Evolutionary conservation across 2,797 vertebrate genomes (phyloP), one percentile per base, ranked within the genome.

Genomic region (Sebastes taczanowskii): DNA sequence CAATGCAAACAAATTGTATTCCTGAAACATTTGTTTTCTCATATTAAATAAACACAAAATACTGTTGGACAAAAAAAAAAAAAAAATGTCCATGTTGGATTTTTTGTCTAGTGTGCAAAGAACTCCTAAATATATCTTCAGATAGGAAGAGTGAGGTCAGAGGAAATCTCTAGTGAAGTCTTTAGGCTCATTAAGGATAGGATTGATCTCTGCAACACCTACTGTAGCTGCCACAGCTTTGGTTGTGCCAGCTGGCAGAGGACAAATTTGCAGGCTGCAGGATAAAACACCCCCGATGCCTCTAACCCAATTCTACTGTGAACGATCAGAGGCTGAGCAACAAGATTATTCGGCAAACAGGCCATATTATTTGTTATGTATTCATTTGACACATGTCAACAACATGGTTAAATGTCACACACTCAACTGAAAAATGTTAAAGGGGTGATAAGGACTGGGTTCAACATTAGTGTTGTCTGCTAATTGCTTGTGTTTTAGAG

Each of bases 131-230:
- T 85, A 88, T 92, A 92, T 89, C 89, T 91, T 84, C 80, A 84
- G 84, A 83, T 88, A 74, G 90, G 84, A 77, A 89, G 86, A 88
- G 86, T 91, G 91, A 94, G 91, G 91, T 94, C 92, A 94, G 89
- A 93, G 91, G 78, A 94, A 94, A 94, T 94, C 94, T 94, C 86
- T 35, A 71, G 88, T 78, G 83, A 94, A 91, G 89, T 92, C 90
- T 86, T 95, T 90, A 94, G 93, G 85, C 90, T 94, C 82, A 90
- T 95, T 95, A 95, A 90, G 90, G 85, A 87, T 68, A 62, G 88
- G 89, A 83, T 92, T 95, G 95, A 95, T 95, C 94, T 94, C 84
- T 90, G 84, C 87, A 93, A 92, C 91, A 91, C 91, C 87, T 92
- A 88, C 86, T 75, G 83, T 64, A 88, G 90, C 85, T 81, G 77